Base-by-base conservation (phyloP, 1,140 invertebrate species). In the Melanaphis sacchari region DNA sequence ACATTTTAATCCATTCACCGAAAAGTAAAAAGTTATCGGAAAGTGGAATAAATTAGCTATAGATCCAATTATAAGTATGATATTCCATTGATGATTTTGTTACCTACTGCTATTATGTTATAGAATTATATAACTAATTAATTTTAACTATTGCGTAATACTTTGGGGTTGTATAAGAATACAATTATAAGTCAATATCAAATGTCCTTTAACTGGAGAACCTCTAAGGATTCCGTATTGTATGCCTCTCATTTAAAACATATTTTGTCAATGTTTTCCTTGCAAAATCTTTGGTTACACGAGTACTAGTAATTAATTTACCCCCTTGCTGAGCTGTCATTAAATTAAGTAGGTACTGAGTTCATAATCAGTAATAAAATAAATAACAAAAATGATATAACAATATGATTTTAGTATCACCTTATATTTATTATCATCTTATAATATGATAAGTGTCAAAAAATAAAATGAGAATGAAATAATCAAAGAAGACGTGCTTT, bases 71-170 rank as follows among this genome's bases (percentile, higher is more conserved):
- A 40, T 66, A n/a, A 43, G 36, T 76, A 43, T 54, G 24, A 90
- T 3, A 40, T 76, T 76, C 59, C 3, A 90, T 31, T 66, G 38
- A 38, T n/a, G 52, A 54, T 52, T 41, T 92, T 52, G 90, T 93
- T 66, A 93, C 93, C 24, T 2, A 21, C 43, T 36, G 11, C 2
- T 76, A 76, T 91, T 66, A 41, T 91, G 15, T 43, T 91, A 76
- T 91, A 24, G 40, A 91, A 76, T 91, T 76, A 91, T 76, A 43
- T 91, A 91, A 91, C 59, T 91, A 91, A 91, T 91, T 91, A 91
- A 91, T 43, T 59, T 76, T n/a, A 76, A 22, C 43, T 22, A 91
- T 91, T 91, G 31, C 90, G 59, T 91, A 91, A 91, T 31, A 91
- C 24, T 59, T 21, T 46, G 6, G 40, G 18, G 66, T 91, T 91